phyloP scores from a whole-genome alignment of 2,888 invertebrate genomes.

The Drosophila subsilvestris region DNA sequence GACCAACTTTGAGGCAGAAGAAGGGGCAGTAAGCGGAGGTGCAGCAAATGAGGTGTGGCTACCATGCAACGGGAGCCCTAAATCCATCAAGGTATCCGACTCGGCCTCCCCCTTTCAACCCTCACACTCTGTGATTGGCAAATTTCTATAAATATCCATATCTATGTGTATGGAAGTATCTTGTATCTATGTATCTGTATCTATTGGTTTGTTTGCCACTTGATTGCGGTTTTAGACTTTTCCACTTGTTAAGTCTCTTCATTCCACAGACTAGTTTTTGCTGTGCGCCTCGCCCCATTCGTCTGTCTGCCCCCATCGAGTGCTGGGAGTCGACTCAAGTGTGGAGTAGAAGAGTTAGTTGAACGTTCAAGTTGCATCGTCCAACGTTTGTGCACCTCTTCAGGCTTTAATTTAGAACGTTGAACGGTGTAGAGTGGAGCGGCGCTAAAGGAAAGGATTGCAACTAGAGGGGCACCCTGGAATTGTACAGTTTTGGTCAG shows the following conservation, averaged over 20 bases:
- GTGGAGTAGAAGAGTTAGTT: constrained; percentile 25
- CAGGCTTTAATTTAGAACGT: constrained; percentile 68
- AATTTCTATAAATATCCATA: constrained; percentile 61
- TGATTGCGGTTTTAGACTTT: constrained; percentile 73
- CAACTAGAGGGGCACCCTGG: background rate
- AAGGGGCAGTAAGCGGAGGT: constrained; percentile 15
- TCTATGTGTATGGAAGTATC: constrained; percentile 9
- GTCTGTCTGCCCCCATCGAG: background rate
- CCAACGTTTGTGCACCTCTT: constrained; percentile 50
- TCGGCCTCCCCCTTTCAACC: background rate
- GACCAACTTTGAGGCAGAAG: constrained; percentile 41
- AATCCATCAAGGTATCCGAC: constrained; percentile 32
- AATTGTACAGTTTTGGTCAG: background rate
- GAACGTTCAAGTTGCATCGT: constrained; percentile 40
- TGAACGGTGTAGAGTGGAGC: constrained; percentile 34
- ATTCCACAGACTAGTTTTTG: constrained; percentile 65
- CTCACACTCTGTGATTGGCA: constrained; percentile 36
- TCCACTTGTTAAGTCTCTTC: constrained; percentile 70
- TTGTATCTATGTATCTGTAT: constrained; percentile 8
- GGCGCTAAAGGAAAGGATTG: background rate
- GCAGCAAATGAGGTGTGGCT: constrained; percentile 32
- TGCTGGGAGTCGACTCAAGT: constrained; percentile 9
- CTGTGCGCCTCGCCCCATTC: constrained; percentile 21
- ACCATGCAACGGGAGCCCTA: constrained; percentile 17
- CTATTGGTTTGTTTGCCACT: constrained; percentile 65